A percentile compares a stretch with the other conserved stretches of the same genome.
phyloP scores from a whole-genome alignment of 2,113 vertebrate species.

The Spilogale gracilis region DNA sequence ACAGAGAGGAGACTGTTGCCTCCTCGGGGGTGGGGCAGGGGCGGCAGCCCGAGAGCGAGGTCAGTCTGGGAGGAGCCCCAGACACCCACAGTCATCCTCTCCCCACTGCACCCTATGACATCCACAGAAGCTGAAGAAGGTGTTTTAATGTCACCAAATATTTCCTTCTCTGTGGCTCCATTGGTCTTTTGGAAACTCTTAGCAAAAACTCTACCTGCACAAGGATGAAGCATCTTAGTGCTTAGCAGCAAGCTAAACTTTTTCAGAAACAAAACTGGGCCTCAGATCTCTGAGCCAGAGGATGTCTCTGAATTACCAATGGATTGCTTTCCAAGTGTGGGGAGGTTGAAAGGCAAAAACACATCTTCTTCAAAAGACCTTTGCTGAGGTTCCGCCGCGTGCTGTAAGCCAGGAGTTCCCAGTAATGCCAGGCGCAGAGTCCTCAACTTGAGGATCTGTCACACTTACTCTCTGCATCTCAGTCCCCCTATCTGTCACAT shows the following conservation, averaged over 20 bases:
- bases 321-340: not conserved
- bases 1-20: not conserved
- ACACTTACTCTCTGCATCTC: not conserved
- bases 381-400: not conserved
- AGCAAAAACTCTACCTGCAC: not conserved
- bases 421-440: not conserved
- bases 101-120: not conserved
- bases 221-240: not conserved
- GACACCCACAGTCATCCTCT: not conserved
- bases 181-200: not conserved
- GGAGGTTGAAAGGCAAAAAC: not conserved
- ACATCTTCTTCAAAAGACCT: not conserved
- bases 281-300: not conserved
- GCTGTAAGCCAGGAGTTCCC: not conserved
- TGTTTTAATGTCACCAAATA: not conserved
- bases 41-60: not conserved
- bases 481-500: not conserved
- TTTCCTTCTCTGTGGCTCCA: not conserved
- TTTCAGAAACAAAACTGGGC: not conserved
- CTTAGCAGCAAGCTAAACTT: not conserved
- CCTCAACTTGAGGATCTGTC: not conserved
- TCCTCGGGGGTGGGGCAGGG: not conserved
- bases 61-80: not conserved
- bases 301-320: not conserved
- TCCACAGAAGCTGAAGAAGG: not conserved